Evolutionary conservation across 2,113 vertebrate genomes (phyloP), one percentile per base, ranked within the genome.

Genomic region (Erythrocercus mccallii): DNA sequence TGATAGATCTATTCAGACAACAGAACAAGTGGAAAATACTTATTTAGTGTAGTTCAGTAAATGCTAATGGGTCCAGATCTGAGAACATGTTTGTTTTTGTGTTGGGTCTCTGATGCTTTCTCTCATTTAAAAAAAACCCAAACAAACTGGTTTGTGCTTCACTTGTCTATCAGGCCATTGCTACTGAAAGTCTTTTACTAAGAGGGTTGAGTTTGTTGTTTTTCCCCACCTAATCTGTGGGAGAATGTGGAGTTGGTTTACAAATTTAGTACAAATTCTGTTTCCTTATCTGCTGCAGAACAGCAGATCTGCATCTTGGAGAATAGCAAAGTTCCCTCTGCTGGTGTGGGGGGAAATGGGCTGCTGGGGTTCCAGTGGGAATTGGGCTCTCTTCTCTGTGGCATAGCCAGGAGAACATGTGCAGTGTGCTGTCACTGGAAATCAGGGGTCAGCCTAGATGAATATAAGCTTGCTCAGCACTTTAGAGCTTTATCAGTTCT

Each of bases 41-140:
- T 91, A 81, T 81, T 80, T 85, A 8, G 33, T 73, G 70, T 51
- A 54, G 81, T 68, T 94, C 62, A 88, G 71, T 65, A 82, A 65
- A 79, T 92, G 73, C 65, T 91, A 44, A 85, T 83, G 81, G 66
- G 62, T 80, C 71, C 68, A 92, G 64, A 15, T 88, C 62, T 93
- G 84, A 82, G 70, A 92, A 79, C 42, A 15, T 47, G 62, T 87
- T 95, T 95, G 73, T 85, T 95, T 95, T 95, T 96, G 81, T 15
- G 23, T 82, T 85, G 24, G 14, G n/a, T 76, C 47, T 95, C 80
- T 80, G 84, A 68, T 87, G 37, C 25, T 86, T 87, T 87, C 28
- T 89, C n/a, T 91, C 50, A 37, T 85, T 38, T 12, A 28, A 33
- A 53, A 61, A 51, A 60, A 51, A 24, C 2, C 3, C 15, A 38